phyloP scores from a whole-genome alignment of 2,888 invertebrate species.

The Euplagia quadripunctaria region DNA sequence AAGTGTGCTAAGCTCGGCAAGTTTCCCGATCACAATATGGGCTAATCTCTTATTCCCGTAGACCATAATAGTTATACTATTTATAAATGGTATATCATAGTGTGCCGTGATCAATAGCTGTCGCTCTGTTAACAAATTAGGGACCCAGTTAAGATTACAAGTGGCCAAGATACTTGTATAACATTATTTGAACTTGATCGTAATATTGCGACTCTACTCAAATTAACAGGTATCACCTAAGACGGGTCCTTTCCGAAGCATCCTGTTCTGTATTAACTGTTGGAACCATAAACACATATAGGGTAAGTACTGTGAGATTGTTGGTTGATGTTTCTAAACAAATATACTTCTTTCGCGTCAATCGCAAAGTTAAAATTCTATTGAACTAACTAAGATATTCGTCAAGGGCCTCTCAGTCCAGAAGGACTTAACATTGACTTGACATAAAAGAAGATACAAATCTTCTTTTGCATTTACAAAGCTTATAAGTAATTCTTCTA shows the following conservation, averaged over 20 bases:
- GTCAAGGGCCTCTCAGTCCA: neutral
- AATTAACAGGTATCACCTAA: no score
- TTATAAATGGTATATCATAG: neutral
- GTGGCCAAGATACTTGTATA: neutral
- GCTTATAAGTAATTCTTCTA: neutral
- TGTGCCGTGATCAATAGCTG: neutral
- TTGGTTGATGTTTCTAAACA: no score
- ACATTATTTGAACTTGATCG: neutral
- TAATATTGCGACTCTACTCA: no score
- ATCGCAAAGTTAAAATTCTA: neutral
- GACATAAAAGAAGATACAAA: no score
- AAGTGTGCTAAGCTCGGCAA: neutral
- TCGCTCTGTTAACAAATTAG: neutral
- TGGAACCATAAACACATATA: no score
- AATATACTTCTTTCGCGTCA: no score
- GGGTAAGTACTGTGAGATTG: neutral
- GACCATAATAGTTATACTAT: neutral
- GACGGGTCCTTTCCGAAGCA: no score
- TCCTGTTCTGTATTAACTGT: no score
- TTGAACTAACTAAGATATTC: neutral
- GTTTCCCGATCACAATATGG: neutral
- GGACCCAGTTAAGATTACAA: neutral
- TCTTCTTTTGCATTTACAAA: neutral
- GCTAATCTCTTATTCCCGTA: neutral
- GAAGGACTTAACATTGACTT: no score